These are phyloP conservation scores for Centruroides sculpturatus DNA, from an alignment of 1,140 invertebrate genomes.

Conservation along the genomic window DNA sequence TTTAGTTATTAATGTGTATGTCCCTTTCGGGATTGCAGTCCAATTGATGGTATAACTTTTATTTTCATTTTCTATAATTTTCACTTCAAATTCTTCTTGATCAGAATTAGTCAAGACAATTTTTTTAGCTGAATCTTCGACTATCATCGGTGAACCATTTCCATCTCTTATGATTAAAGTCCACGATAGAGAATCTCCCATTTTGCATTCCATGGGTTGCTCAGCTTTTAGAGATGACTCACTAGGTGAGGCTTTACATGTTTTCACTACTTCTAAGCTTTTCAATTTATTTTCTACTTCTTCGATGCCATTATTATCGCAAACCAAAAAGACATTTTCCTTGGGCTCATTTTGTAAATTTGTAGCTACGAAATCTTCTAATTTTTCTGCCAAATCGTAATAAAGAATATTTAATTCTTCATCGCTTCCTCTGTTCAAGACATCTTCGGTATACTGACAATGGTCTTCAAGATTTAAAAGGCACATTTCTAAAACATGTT, in stretches of 20 bases:
- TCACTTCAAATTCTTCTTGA: slow-evolving; percentile 18
- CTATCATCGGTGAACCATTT: slow-evolving; percentile 26
- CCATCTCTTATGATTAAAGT: slow-evolving; percentile 30
- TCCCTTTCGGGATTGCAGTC: slow-evolving; percentile 26
- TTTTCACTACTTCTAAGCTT: slow-evolving; percentile 27
- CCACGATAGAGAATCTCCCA: slow-evolving; percentile 23
- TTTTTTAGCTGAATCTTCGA: slow-evolving; percentile 18
- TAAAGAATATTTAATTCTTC: slow-evolving; percentile 37
- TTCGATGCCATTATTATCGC: slow-evolving; percentile 25
- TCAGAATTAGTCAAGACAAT: slow-evolving; percentile 10
- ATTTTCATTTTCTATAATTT: slow-evolving; percentile 30
- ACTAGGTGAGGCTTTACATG: slow-evolving; percentile 29
- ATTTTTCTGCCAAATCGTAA: slow-evolving; percentile 32
- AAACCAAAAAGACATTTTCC: slow-evolving; percentile 31
- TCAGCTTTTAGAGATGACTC: slow-evolving; percentile 32
- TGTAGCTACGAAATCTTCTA: slow-evolving; percentile 30
- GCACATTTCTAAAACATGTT: slow-evolving; percentile 28
- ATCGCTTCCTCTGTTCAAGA: slow-evolving; percentile 32
- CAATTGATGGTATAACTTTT: slow-evolving; percentile 35
- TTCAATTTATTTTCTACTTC: slow-evolving; percentile 24
- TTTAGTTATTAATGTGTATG: slow-evolving; percentile 28
- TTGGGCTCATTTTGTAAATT: slow-evolving; percentile 28
- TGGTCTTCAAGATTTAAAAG: slow-evolving; percentile 30
- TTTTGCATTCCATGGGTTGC: slow-evolving; percentile 26
- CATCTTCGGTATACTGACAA: slow-evolving; percentile 34